Base-by-base conservation (phyloP, 1,140 invertebrate species). In the Brachionus sp. region DNA sequence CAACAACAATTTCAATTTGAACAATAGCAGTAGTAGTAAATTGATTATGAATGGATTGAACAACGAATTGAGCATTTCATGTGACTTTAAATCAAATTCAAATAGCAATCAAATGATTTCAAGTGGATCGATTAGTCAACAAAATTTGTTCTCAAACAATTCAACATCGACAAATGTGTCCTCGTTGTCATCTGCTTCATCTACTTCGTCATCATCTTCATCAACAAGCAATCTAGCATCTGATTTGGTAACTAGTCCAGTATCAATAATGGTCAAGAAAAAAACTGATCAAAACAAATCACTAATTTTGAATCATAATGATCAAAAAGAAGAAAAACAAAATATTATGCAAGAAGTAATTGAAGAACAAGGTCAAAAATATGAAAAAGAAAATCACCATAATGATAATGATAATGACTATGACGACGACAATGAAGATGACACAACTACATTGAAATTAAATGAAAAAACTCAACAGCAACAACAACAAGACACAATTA, bases 211-310 rank as follows among this genome's bases (percentile, higher is more conserved):
- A 2, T 75, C 70, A 7, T 29, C 19, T 2, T 46, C 23, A 29
- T 70, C 66, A 12, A 16, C 66, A 5, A 46, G 37, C 12, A 75
- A 75, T 75, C 10, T 25, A n/a, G 12, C 70, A 29, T 6, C 13
- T 23, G 77, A 80, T 23, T 66, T 80, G 23, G 57, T 80, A 16
- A 62, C 77, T 33, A 80, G 77, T 80, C 77, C 77, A 62, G 50
- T 80, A 33, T 80, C 77, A 25, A 66, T 80, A 12, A 80, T 80
- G 23, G 57, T 75, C 39, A 75, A 75, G 19, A 75, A 75, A 29
- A 35, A 73, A 19, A 16, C n/a, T 7, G 16, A 73, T 3, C 33
- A 37, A 42, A 37, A 12, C 6, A 7, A 62, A 62, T 7, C 7
- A 62, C 3, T 3, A 1, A 16, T 13, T 12, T 62, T 7, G 7